Evolutionary conservation across 2,888 invertebrate species (phyloP), one percentile per base, ranked within the genome.

Genomic region (Nemapogon koenigi): DNA sequence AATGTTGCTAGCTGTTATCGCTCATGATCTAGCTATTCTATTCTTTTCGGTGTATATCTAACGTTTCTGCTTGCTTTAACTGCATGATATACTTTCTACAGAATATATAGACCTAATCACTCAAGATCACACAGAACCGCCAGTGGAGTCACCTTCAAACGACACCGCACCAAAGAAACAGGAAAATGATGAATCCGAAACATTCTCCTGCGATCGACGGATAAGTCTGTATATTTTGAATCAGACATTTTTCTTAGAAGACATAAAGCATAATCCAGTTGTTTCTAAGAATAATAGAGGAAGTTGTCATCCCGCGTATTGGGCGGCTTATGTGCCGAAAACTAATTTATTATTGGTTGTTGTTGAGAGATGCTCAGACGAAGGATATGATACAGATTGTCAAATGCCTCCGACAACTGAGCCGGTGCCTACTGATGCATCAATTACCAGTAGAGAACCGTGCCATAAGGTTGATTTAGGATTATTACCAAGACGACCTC

Each of bases 291-390:
- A 71, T 16, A 50, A 57, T 22, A 48, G 53, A 1, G 59, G 59
- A 0, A 50, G 52, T 0, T 78, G 78, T 39, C 55, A 62, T 37
- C 73, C 75, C 0, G 58, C 71, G 2, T 91, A 87, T 59, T 87
- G 85, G 62, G 83, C 90, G 1, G 83, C 89, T 46, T 82, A 85
- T 53, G 85, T 94, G 25, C 84, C 86, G 1, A 83, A 88, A 51
- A 91, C 91, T 15, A 94, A 94, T 70, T 70, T 94, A 41, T 55
- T 93, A 19, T 65, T 94, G 44, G 82, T 93, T 32, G 88, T 90
- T 10, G 82, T 90, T 52, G 73, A 50, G 2, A 41, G 40, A 1
- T 29, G 40, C 7, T 55, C 57, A 2, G 50, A 56, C 2, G 54
- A 48, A 40, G 45, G 46, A 6, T 62, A 57, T 18, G 40, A 43